Evolutionary conservation across 2,113 vertebrate genomes (phyloP), one percentile per base, ranked within the genome.

Genomic region (Syngnathoides biaculeatus): DNA sequence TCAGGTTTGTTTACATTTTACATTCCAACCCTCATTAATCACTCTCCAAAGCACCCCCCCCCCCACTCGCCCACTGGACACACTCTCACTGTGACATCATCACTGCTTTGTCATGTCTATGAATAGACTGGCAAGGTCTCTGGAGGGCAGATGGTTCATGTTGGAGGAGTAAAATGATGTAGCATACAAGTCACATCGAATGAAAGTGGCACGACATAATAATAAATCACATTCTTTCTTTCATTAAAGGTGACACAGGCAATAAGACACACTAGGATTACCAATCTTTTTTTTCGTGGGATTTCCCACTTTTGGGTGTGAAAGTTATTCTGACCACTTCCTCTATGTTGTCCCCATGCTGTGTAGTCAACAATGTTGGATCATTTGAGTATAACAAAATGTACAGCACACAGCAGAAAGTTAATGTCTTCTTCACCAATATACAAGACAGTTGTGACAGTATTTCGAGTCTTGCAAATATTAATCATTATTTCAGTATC

Each of bases 11-110:
- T 90, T 90, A 88, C 73, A n/a, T 79, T 82, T 69, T 72, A 82
- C 82, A 82, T 88, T 88, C 85, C 80, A 79, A 71, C 67, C 68
- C 80, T 88, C 89, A 88, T 90, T 90, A 89, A 90, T 90, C 84
- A 88, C 72, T 57, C 70, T 68, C 30, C 66, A 76, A 72, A 59
- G 57, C 48, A 55, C 47, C 27, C 57, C 53, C 67, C 55, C 47
- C 52, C 65, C 52, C 14, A 42, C 30, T 5, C 57, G 20, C 77
- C 80, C 40, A 77, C 84, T 27, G 75, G 87, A 92, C 92, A 92
- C n/a, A 47, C 74, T 81, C 77, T 76, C 83, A 90, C 66, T 75
- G 89, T 94, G 93, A 94, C 93, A 94, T 94, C 93, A 94, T 94
- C 93, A 93, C 91, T 84, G 92, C 90, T 52, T 91, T 94, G 91